Conservation (phyloP, 2,888 invertebrate genomes). For the Teinopalpus imperialis region DNA sequence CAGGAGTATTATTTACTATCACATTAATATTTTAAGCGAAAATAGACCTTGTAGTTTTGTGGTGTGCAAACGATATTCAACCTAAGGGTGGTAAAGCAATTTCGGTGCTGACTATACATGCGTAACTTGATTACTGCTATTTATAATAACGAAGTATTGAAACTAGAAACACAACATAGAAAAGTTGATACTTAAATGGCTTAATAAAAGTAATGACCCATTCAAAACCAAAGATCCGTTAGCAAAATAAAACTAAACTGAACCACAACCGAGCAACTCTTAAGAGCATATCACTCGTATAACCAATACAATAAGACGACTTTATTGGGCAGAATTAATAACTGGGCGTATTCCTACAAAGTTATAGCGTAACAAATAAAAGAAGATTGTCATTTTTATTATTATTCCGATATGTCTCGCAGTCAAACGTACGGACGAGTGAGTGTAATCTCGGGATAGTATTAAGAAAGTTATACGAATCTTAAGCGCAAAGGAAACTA, state of each 20-base stretch:
- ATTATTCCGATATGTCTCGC: conserved; percentile 60
- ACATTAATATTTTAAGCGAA: too few relatives aligned
- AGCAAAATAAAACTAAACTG: conserved; percentile 29
- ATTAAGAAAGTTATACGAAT: conserved; percentile 77
- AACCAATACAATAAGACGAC: conserved; percentile 46
- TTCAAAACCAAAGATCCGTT: conserved; percentile 16
- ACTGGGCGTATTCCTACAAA: conserved; percentile 61
- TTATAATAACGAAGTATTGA: too few relatives aligned
- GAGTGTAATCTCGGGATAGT: conserved; percentile 67
- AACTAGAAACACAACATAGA: conserved; percentile 4
- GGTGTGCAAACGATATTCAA: too few relatives aligned
- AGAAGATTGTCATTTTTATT: conserved; percentile 70
- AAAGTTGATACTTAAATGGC: conserved; percentile 13
- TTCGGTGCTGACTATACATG: too few relatives aligned
- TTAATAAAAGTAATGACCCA: conserved; percentile 27
- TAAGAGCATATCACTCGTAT: conserved; percentile 35
- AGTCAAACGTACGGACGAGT: conserved; percentile 58
- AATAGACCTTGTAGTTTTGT: too few relatives aligned
- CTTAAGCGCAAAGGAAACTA: conserved; percentile 60
- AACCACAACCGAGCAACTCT: conserved; percentile 29
- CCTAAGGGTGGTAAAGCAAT: too few relatives aligned
- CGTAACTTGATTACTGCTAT: too few relatives aligned
- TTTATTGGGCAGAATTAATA: conserved; percentile 77
- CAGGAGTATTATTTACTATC: too few relatives aligned
- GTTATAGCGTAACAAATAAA: conserved; percentile 70